Conservation (phyloP, 2,888 invertebrate genomes). For the Caenorhabditis sulstoni region DNA sequence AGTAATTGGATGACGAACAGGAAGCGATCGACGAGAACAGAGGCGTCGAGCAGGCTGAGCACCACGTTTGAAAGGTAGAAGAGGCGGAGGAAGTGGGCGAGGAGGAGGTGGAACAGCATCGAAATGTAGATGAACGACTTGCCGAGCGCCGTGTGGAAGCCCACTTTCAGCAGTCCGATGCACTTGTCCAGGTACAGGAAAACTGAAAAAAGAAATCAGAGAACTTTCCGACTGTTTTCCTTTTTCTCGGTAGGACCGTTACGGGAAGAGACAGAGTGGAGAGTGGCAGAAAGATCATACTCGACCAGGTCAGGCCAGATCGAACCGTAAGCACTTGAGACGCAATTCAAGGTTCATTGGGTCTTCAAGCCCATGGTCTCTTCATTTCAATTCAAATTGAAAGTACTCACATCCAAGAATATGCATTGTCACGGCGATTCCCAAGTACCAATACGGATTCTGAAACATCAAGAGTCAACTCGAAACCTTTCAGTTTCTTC, state of each 20-base stretch:
- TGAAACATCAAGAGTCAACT: constrained; percentile 7
- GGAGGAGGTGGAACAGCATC: constrained; percentile 15
- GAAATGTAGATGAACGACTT: constrained; percentile 13
- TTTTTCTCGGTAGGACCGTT: too few relatives aligned
- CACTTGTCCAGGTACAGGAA: constrained; percentile 28
- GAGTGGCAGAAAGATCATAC: too few relatives aligned
- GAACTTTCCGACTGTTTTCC: too few relatives aligned
- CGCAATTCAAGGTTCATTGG: too few relatives aligned
- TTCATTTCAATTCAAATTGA: background rate
- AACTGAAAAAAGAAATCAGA: too few relatives aligned
- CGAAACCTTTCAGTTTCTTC: background rate
- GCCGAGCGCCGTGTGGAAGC: constrained; percentile 12
- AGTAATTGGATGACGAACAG: constrained; percentile 6
- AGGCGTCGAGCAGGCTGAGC: background rate
- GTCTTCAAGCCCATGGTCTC: background rate
- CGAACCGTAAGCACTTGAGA: too few relatives aligned
- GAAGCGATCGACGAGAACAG: constrained; percentile 1
- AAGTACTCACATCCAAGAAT: constrained; percentile 16
- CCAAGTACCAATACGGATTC: constrained; percentile 18
- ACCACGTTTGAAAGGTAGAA: constrained; percentile 27
- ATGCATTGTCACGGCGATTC: constrained; percentile 9
- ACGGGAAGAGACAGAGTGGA: too few relatives aligned
- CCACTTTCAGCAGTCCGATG: constrained; percentile 14
- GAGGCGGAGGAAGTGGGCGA: constrained; percentile 22
- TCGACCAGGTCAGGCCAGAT: too few relatives aligned